Percentiles rank a stretch among this genome's conserved stretches.
Evolutionary conservation across 2,113 vertebrate genomes (phyloP).

Genomic region (Chamaetylas fuelleborni): DNA sequence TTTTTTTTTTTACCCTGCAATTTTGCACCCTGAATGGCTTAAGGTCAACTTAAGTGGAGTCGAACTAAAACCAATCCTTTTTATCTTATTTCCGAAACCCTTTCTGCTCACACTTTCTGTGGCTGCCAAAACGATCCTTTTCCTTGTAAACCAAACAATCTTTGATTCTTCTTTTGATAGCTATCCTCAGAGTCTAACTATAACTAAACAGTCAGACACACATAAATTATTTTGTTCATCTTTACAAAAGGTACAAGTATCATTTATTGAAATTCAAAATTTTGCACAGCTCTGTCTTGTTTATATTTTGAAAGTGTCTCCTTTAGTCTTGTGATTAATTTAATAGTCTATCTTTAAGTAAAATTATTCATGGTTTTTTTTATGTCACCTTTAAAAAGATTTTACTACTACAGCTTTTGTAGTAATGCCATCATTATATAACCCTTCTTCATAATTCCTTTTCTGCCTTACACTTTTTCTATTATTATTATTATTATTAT

Average conservation of each 20-base stretch:
- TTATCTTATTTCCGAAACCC: neutral
- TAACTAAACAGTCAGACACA: neutral
- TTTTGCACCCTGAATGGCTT: neutral
- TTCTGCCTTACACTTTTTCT: neutral
- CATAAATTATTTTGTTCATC: neutral
- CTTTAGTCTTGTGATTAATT: neutral
- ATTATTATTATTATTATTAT: neutral
- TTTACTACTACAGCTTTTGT: neutral
- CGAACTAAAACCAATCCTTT: neutral
- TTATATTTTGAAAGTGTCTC: neutral
- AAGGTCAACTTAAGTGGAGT: neutral
- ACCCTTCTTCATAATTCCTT: neutral
- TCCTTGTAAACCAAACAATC: neutral
- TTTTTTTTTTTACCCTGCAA: no score
- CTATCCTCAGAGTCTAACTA: neutral
- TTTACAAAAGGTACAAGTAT: neutral
- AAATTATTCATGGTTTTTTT: neutral
- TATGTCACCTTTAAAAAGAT: neutral
- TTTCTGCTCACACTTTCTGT: neutral
- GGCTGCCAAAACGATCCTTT: neutral
- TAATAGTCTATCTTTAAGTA: neutral
- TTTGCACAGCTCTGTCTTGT: neutral
- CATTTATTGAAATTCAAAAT: neutral
- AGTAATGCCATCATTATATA: neutral
- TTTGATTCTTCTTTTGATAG: constrained; percentile 5